A percentile compares a stretch with the other conserved stretches of the same genome.
Evolutionary conservation across 2,797 vertebrate species (phyloP).

Genomic region (Falco concolor): DNA sequence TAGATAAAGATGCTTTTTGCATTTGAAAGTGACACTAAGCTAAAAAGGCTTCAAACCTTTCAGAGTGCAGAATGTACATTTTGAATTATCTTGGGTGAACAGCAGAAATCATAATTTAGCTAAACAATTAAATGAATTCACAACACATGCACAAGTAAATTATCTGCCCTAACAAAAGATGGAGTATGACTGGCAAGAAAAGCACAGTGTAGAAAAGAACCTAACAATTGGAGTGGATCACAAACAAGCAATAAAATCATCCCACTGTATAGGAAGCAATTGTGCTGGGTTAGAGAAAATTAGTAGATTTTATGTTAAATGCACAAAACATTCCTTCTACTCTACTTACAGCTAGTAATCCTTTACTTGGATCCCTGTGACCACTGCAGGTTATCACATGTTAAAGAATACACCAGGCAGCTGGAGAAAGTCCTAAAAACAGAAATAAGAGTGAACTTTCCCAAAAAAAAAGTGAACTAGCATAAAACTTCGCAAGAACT

Average conservation of each 20-base stretch:
- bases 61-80: not conserved
- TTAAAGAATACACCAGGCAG: not conserved
- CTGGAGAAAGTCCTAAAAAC: not conserved
- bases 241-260: not conserved
- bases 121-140: not conserved
- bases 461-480: not conserved
- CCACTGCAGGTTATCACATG: not conserved
- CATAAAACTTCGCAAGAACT: not conserved
- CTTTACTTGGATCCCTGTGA: not conserved
- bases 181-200: not conserved
- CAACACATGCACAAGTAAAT: not conserved
- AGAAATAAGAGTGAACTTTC: not conserved
- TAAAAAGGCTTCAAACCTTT: not conserved
- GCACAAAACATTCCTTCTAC: not conserved
- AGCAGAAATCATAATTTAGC: not conserved
- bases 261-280: not conserved
- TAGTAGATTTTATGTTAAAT: not conserved
- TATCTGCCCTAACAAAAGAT: not conserved
- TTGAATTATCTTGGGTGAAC: not conserved
- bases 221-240: not conserved
- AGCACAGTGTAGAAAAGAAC: not conserved
- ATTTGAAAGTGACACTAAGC: not conserved
- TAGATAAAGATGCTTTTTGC: not conserved
- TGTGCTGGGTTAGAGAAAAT: not conserved
- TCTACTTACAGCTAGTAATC: not conserved